Conservation (phyloP, 2,888 invertebrate genomes). For the Rhorus exstirpatorius region DNA sequence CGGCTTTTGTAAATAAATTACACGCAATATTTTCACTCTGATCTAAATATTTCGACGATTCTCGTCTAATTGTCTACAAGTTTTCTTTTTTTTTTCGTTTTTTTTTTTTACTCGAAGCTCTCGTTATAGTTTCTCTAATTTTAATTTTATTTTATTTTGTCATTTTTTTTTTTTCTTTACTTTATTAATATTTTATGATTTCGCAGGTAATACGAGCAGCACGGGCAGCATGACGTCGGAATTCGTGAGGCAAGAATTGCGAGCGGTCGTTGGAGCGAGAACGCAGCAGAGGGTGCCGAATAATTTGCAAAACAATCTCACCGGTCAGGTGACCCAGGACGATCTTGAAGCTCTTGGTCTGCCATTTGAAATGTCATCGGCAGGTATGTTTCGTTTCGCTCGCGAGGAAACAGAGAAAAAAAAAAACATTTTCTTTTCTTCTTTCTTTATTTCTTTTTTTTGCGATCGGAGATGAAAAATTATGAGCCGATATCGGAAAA, state of each 20-base stretch:
- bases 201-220: constrained; percentile 87
- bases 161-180: constrained; percentile 73
- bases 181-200: too few species aligned
- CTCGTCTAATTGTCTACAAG: background rate
- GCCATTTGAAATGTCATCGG: constrained; percentile 90
- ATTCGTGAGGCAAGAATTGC: constrained; percentile 96
- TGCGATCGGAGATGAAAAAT: constrained; percentile 75
- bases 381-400: constrained; percentile 87
- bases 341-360: constrained; percentile 91
- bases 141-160: background rate
- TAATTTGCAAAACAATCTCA: constrained; percentile 83
- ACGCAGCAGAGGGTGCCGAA: constrained; percentile 87
- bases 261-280: constrained; percentile 95
- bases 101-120: constrained; percentile 27
- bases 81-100: constrained; percentile 22
- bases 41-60: constrained; percentile 15
- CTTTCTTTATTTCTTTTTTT: too few species aligned
- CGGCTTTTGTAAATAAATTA: constrained; percentile 1
- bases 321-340: constrained; percentile 87
- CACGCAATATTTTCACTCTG: constrained; percentile 5
- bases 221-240: constrained; percentile 91
- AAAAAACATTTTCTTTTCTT: too few species aligned
- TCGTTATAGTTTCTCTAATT: background rate
- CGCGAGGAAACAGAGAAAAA: background rate
- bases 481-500: constrained; percentile 68